A percentile compares a stretch with the other conserved stretches of the same genome.
These are phyloP conservation scores for Struthio camelus DNA, from an alignment of 2,113 vertebrate genomes.

Conservation along the genomic window DNA sequence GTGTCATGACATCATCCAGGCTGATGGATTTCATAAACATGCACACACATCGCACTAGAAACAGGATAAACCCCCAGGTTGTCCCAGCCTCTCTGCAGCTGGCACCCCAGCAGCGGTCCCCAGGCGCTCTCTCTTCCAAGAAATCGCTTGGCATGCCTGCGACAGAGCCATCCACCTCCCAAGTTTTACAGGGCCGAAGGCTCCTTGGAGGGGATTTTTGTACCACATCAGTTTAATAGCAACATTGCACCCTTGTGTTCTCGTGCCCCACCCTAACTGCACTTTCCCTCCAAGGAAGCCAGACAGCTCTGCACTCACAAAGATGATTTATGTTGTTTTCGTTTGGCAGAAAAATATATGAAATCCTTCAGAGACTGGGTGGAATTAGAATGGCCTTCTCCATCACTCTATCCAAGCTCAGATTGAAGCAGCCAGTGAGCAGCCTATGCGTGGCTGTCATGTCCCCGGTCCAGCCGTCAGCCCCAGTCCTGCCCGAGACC, in stretches of 20 bases:
- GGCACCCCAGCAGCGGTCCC: not conserved
- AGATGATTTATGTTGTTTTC: slow-evolving; percentile 43
- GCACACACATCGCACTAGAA: slow-evolving; percentile 3
- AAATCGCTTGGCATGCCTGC: not conserved
- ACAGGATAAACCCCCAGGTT: not conserved
- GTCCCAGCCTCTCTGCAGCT: not conserved
- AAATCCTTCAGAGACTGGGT: slow-evolving; percentile 58
- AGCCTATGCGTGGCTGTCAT: not conserved
- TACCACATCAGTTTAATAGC: not conserved
- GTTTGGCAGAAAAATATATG: slow-evolving; percentile 43
- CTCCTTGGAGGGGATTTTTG: not conserved
- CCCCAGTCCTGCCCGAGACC: not conserved
- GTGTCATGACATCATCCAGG: slow-evolving; percentile 62
- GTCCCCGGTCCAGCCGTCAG: rapidly evolving
- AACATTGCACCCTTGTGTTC: not conserved
- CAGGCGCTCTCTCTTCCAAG: slow-evolving; percentile 11
- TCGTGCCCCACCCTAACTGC: slow-evolving; percentile 15
- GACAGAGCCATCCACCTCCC: slow-evolving; percentile 10
- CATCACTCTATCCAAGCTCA: not conserved
- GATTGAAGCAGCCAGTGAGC: not conserved
- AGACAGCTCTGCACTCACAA: not conserved
- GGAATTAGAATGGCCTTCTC: slow-evolving; percentile 44
- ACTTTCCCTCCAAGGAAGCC: slow-evolving; percentile 27
- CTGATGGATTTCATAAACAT: slow-evolving; percentile 40
- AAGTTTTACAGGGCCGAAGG: not conserved